Evolutionary conservation across 2,113 vertebrate species (phyloP).

Genomic region (Proterorhinus semilunaris): DNA sequence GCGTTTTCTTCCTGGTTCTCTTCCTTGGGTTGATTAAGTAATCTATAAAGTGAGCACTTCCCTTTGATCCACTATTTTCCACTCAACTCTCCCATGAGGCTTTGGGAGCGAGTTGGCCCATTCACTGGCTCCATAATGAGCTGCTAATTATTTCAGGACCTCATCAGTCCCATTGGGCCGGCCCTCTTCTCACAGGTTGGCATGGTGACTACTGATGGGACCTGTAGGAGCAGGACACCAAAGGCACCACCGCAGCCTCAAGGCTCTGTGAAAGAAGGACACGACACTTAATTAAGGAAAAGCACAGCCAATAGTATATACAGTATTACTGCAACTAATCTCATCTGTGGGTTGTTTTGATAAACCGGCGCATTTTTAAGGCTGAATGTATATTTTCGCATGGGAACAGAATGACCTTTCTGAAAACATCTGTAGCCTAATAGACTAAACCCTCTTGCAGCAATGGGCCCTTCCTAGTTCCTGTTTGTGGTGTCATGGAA

Average conservation of each 20-base stretch:
- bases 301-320: slow-evolving; percentile 14
- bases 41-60: slow-evolving; percentile 38
- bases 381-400: slow-evolving; percentile 12
- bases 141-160: slow-evolving; percentile 71
- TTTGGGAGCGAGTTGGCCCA: slow-evolving; percentile 42
- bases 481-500: slow-evolving; percentile 68
- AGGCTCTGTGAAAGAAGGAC: slow-evolving; percentile 21
- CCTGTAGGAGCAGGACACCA: slow-evolving; percentile 48
- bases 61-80: slow-evolving; percentile 59
- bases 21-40: slow-evolving; percentile 31
- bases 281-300: slow-evolving; percentile 16
- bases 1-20: slow-evolving; percentile 24
- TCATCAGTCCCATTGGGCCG: slow-evolving; percentile 59
- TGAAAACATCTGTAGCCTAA: slow-evolving; percentile 30
- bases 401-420: slow-evolving; percentile 67
- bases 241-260: slow-evolving; percentile 30
- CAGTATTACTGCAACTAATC: neutral
- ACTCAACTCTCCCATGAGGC: slow-evolving; percentile 37
- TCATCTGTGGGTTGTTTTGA: neutral
- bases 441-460: slow-evolving; percentile 25
- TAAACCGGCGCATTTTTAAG: neutral
- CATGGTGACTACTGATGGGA: slow-evolving; percentile 67
- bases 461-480: slow-evolving; percentile 57
- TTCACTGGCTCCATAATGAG: slow-evolving; percentile 66
- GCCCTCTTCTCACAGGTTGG: slow-evolving; percentile 66